Evolutionary conservation across 2,888 invertebrate genomes (phyloP).

Genomic region (Trachelus troglodyta): DNA sequence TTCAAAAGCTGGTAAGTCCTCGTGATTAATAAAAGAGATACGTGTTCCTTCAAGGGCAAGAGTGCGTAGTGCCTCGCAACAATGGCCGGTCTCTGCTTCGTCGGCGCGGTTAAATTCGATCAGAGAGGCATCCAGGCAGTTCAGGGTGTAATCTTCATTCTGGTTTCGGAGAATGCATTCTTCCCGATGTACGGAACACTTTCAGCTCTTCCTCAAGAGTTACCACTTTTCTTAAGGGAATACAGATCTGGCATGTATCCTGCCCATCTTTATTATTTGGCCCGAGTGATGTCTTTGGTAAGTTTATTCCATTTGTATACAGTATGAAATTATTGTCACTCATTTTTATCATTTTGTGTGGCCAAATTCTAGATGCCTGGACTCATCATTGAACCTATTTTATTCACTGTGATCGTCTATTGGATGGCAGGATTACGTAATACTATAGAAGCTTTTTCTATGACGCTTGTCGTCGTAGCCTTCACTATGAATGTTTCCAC

Average conservation of each 20-base stretch:
- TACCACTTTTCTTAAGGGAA: slow-evolving; percentile 85
- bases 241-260: slow-evolving; percentile 85
- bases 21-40: slow-evolving; percentile 15
- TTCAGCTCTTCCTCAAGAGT: slow-evolving; percentile 82
- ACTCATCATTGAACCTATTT: slow-evolving; percentile 82
- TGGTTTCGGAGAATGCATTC: slow-evolving; percentile 92
- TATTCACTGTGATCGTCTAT: slow-evolving; percentile 86
- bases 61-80: slow-evolving; percentile 71
- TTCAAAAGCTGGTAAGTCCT: slow-evolving; percentile 83
- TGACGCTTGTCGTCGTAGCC: slow-evolving; percentile 77
- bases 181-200: slow-evolving; percentile 91
- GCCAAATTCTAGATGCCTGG: slow-evolving; percentile 79
- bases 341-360: slow-evolving; percentile 10
- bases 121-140: slow-evolving; percentile 89
- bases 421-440: slow-evolving; percentile 85
- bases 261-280: slow-evolving; percentile 82
- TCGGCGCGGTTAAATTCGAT: slow-evolving; percentile 77
- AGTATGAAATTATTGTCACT: neutral
- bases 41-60: slow-evolving; percentile 68
- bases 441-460: slow-evolving; percentile 75
- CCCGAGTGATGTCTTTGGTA: slow-evolving; percentile 85
- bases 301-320: slow-evolving; percentile 45
- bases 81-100: slow-evolving; percentile 87
- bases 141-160: slow-evolving; percentile 87
- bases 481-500: slow-evolving; percentile 89